phyloP scores from a whole-genome alignment of 1,140 invertebrate species.

The Panagrolaimus sp. region DNA sequence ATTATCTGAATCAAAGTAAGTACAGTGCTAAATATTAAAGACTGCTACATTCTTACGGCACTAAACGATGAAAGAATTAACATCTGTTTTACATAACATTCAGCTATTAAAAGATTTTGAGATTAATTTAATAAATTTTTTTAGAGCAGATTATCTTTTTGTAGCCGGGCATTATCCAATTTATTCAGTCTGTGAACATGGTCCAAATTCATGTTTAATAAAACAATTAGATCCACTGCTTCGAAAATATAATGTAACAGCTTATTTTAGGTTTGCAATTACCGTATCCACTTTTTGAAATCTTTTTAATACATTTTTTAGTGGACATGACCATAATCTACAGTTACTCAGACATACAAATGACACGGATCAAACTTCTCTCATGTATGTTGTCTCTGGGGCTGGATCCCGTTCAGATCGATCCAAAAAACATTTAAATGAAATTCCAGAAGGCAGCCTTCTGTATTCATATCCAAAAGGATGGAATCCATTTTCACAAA shows the following conservation, averaged over 20 bases:
- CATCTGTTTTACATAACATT: no score
- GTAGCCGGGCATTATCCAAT: slow-evolving; percentile 63
- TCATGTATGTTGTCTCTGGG: slow-evolving; percentile 51
- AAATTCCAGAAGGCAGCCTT: neutral
- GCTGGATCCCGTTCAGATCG: slow-evolving; percentile 47
- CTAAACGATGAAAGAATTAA: no score
- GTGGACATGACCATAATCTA: slow-evolving; percentile 62
- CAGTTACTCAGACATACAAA: slow-evolving; percentile 13
- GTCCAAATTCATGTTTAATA: slow-evolving; percentile 60
- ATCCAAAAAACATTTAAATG: slow-evolving; percentile 28
- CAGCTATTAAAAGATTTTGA: no score
- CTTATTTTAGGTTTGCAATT: no score
- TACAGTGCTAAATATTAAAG: no score
- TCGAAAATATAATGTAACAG: slow-evolving; percentile 60
- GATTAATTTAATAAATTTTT: slow-evolving; percentile 23
- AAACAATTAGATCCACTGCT: slow-evolving; percentile 52
- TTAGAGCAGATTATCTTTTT: slow-evolving; percentile 62
- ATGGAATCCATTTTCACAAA: neutral
- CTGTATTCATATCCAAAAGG: neutral
- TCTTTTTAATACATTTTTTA: no score
- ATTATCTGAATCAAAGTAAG: slow-evolving; percentile 49
- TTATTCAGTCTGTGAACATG: slow-evolving; percentile 61
- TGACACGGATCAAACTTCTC: slow-evolving; percentile 2
- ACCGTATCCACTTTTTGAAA: no score
- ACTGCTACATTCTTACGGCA: no score